phyloP scores from a whole-genome alignment of 2,113 vertebrate genomes.

The Melanocharis versteri region DNA sequence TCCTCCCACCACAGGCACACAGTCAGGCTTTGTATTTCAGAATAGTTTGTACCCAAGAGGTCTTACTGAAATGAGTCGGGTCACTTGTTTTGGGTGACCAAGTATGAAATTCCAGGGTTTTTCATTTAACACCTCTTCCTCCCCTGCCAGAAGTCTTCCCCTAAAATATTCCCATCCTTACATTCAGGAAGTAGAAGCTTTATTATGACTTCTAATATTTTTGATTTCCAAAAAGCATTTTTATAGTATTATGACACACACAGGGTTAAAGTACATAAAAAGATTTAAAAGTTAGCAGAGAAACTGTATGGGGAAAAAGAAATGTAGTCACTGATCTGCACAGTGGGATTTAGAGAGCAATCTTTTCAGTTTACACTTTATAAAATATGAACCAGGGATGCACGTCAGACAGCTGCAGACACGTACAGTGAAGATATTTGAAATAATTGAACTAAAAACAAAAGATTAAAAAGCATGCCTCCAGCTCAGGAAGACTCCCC shows the following conservation, averaged over 20 bases:
- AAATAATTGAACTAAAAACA: conserved; percentile 55
- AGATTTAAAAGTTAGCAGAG: conserved; percentile 42
- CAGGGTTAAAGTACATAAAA: conserved; percentile 45
- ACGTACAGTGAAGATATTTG: conserved; percentile 17
- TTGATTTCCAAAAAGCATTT: not conserved
- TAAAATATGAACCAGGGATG: conserved; percentile 37
- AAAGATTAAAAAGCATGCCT: conserved; percentile 50
- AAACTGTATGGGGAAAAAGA: conserved; percentile 30
- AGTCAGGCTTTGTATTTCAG: conserved; percentile 1
- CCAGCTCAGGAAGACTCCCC: conserved; percentile 20
- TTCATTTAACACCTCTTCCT: conserved; percentile 19
- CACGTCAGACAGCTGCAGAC: conserved; percentile 49
- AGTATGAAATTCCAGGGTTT: conserved; percentile 3
- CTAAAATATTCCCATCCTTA: not conserved
- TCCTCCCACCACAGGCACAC: not conserved
- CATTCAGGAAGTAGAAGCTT: conserved; percentile 22
- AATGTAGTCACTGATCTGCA: conserved; percentile 46
- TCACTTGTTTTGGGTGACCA: conserved; percentile 19
- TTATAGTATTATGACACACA: not conserved
- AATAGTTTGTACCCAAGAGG: not conserved
- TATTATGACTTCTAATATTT: conserved; percentile 3
- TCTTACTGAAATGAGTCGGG: not conserved
- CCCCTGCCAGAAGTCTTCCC: not conserved
- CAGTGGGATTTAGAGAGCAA: conserved; percentile 38
- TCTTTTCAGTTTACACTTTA: conserved; percentile 57